A percentile compares a stretch with the other conserved stretches of the same genome.
phyloP scores from a whole-genome alignment of 2,888 invertebrate genomes.

The Arge pagana region DNA sequence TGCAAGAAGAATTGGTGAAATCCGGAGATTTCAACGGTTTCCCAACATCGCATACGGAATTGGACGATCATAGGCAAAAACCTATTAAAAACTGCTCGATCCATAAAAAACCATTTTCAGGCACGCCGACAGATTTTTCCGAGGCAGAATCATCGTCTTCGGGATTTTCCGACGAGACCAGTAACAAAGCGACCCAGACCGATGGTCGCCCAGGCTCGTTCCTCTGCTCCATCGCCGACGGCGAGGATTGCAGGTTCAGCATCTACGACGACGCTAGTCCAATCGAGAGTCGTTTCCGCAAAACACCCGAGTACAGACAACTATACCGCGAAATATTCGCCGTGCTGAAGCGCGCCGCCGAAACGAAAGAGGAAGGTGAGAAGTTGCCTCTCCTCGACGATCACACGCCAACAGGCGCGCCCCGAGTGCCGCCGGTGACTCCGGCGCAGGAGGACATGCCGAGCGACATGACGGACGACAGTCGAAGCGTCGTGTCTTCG shows the following conservation, averaged over 20 bases:
- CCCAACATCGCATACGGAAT: constrained; percentile 42
- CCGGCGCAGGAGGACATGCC: constrained; percentile 65
- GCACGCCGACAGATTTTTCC: constrained; percentile 81
- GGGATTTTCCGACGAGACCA: constrained; percentile 82
- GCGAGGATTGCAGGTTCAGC: constrained; percentile 83
- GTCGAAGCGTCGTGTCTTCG: constrained; percentile 73
- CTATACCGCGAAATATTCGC: constrained; percentile 84
- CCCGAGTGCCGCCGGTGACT: constrained; percentile 72
- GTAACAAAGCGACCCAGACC: constrained; percentile 82
- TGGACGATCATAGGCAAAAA: constrained; percentile 62
- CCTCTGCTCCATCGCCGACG: constrained; percentile 82
- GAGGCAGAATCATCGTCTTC: constrained; percentile 86
- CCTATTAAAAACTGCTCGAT: constrained; percentile 55
- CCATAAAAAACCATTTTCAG: constrained; percentile 57
- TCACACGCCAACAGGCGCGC: constrained; percentile 41
- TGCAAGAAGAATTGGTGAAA: constrained; percentile 77
- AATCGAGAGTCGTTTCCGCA: constrained; percentile 80
- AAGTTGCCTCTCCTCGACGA: constrained; percentile 75
- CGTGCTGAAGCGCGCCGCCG: constrained; percentile 81
- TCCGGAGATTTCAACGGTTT: constrained; percentile 74
- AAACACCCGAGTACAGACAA: constrained; percentile 80
- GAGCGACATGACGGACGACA: constrained; percentile 71
- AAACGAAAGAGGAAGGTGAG: constrained; percentile 80
- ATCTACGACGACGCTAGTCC: constrained; percentile 80
- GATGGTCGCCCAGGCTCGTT: constrained; percentile 80